Base-by-base conservation (phyloP, 2,797 vertebrate species). In the Dipus sagitta region DNA sequence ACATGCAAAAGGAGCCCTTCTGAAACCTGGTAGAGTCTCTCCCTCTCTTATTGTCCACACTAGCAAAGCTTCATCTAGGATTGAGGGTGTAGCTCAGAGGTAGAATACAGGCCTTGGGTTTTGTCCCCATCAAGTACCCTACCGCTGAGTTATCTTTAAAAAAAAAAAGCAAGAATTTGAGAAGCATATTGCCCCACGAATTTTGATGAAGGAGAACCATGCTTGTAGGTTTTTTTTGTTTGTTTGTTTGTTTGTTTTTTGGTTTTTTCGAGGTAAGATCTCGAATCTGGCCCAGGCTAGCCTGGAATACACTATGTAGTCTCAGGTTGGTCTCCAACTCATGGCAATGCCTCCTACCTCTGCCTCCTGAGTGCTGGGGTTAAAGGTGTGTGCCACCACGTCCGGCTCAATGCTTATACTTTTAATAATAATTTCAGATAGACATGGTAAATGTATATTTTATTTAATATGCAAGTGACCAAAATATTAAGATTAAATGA, bases 401-500 rank as follows among this genome's bases (percentile, higher is more conserved):
- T 6, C 38, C 6, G 38, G 38, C 38, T 38, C 38, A 38, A 38
- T 64, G 14, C 38, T 82, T 54, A 17, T 21, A 71, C 85, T 75
- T 94, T 87, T 79, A 54, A 75, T 92, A 54, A 12, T 4, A 70
- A 67, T 86, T 87, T 90, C 64, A 87, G 80, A 64, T 70, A 24
- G 26, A 42, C 26, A 21, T 1, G 23, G 42, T 84, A 93, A 72
- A 38, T 70, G 21, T n/a, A 4, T 47, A 47, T 88, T 47, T 23
- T 30, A 28, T 67, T 64, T 88, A 34, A 30, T 78, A 81, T 91
- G 90, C 75, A 75, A 94, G 67, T 85, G 54, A 60, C 65, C 62
- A 68, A 86, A 62, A 58, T 75, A 87, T 42, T 68, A 82, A 89
- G 26, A 87, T 52, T 68, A 82, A 89, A 30, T 90, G 32, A 90